Evolutionary conservation across 2,113 vertebrate genomes (phyloP).

Genomic region (Aegotheles bennettii): DNA sequence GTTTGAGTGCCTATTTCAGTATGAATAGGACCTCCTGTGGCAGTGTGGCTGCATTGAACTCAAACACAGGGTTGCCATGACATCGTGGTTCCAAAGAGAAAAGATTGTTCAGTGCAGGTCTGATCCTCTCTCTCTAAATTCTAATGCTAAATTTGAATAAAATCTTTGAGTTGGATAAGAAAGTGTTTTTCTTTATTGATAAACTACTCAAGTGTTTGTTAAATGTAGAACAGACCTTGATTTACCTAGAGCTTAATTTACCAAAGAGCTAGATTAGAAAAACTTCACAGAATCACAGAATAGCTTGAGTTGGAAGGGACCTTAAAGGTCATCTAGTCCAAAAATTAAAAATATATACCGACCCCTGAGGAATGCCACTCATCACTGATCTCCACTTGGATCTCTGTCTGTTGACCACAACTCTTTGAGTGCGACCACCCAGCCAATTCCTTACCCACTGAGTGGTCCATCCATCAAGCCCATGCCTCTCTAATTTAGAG

Average conservation of each 20-base stretch:
- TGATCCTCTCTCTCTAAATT: background rate
- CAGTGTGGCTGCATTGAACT: background rate
- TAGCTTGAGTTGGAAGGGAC: no score
- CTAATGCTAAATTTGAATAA: background rate
- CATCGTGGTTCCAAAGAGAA: background rate
- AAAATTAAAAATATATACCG: no score
- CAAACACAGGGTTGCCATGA: background rate
- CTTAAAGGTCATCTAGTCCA: no score
- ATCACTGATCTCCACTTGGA: no score
- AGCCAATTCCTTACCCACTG: no score
- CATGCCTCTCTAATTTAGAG: no score
- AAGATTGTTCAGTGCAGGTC: background rate
- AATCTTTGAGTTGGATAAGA: background rate
- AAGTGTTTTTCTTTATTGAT: background rate
- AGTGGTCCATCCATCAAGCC: no score
- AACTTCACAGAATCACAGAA: no score
- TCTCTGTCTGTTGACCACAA: no score
- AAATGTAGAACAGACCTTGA: background rate
- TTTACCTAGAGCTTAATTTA: background rate
- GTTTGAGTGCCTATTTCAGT: background rate
- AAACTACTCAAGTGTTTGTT: background rate
- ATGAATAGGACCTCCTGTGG: background rate
- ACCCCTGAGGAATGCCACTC: no score
- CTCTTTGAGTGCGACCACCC: no score
- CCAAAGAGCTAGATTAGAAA: background rate